Evolutionary conservation across 2,797 vertebrate species (phyloP), one percentile per base, ranked within the genome.

Genomic region (Mormyrus hasselquistii): DNA sequence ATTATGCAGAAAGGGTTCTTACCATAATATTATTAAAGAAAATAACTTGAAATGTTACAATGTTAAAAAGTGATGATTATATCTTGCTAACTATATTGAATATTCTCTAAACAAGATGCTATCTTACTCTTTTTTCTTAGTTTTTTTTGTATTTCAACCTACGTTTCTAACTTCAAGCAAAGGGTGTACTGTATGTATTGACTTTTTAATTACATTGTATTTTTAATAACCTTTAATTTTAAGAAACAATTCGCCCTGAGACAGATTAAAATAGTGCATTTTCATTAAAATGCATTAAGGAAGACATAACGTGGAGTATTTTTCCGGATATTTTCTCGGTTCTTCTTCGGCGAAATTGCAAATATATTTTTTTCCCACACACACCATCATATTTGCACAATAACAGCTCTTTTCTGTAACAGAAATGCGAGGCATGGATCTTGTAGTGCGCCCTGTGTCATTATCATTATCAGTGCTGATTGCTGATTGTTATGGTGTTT

Each of bases 401-500:
- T 91, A 91, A 90, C 90, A 91, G 89, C 90, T 89, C 89, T 92
- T 92, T 90, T 91, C 84, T 89, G 91, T 91, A 57, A 34, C 93
- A 93, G 92, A 92, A 91, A 90, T 89, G 90, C 86, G 44, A 89
- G 87, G 91, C 91, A 89, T 91, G 92, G 91, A 93, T 92, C 92
- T 91, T 89, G 90, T 90, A 90, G 91, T 92, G 87, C 90, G 90
- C 91, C 89, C 92, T 92, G 92, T 95, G 94, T 94, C 94, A 94
- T 94, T 93, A 94, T 93, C 93, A 94, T 96, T 95, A 96, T 96
- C 95, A 95, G 94, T 88, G 90, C 94, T 97, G 96, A 96, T 96
- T 96, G 95, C 95, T 95, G 95, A 96, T 96, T 97, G 96, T 96
- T 96, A 94, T 94, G 94, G 94, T 96, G 96, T 96, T 96, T 95